Evolutionary conservation across 2,113 vertebrate species (phyloP).

Genomic region (Phrynosoma platyrhinos): DNA sequence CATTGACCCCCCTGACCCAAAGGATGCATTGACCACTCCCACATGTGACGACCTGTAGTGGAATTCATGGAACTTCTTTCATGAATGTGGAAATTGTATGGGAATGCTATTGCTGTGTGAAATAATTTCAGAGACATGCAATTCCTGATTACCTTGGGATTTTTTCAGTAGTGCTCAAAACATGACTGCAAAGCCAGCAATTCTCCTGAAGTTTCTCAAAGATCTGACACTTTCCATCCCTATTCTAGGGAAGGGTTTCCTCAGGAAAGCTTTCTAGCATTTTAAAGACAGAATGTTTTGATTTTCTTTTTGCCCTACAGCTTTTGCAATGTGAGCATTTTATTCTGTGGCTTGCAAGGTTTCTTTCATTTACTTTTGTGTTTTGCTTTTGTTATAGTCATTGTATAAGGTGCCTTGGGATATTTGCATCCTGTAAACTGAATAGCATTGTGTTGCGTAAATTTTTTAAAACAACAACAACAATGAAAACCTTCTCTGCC

Average conservation of each 20-base stretch:
- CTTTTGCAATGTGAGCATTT: conserved; percentile 29
- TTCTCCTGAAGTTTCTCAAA: conserved; percentile 23
- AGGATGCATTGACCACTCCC: too few species aligned
- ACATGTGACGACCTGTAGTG: neutral
- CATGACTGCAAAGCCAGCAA: conserved; percentile 16
- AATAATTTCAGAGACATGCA: neutral
- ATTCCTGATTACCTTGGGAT: neutral
- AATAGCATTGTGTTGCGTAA: conserved; percentile 75
- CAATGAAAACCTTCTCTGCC: conserved; percentile 51
- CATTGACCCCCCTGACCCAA: too few species aligned
- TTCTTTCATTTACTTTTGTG: conserved; percentile 9
- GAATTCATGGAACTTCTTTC: neutral
- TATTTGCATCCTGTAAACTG: conserved; percentile 76
- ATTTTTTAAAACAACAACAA: neutral
- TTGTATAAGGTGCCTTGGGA: conserved; percentile 76
- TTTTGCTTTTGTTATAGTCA: conserved; percentile 65
- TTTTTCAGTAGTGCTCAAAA: neutral
- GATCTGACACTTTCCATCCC: neutral
- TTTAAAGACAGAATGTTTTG: conserved; percentile 38
- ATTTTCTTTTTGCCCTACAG: conserved; percentile 40
- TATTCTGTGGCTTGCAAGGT: conserved; percentile 11
- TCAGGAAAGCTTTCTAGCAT: neutral
- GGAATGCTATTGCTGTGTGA: neutral
- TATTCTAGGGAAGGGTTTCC: neutral
- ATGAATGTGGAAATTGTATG: neutral